Evolutionary conservation across 2,888 invertebrate genomes (phyloP), one percentile per base, ranked within the genome.

Genomic region (Lathronympha strigana): DNA sequence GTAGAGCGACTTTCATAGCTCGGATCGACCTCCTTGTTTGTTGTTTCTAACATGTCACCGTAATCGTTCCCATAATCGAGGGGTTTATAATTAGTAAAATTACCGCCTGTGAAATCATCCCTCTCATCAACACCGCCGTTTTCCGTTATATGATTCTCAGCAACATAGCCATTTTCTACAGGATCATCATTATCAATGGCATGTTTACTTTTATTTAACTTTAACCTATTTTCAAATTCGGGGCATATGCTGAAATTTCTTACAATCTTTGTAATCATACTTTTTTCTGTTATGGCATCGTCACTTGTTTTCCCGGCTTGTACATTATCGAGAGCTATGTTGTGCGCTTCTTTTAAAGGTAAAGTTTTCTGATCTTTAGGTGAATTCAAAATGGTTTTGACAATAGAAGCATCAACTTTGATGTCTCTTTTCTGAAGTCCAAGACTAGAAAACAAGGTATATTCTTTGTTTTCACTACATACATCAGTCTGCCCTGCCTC

Each of bases 221-320:
- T 76, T 38, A 81, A 64, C 69, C 67, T 76, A 4, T 76, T 67
- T 67, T 83, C 81, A 50, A 77, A 78, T 68, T 82, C 75, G 6
- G 73, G 63, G 62, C 73, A 78, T 67, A 58, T 71, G 2, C 53
- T 80, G 43, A 87, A 85, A 25, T 77, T 79, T 55, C 83, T 77
- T 47, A 84, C 70, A 28, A 86, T 71, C 64, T 73, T 80, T 51
- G n/a, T n/a, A n/a, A n/a, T n/a, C n/a, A n/a, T n/a, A n/a, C n/a
- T n/a, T n/a, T 77, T 80, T 69, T 71, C 70, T 45, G 40, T 49
- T 19, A n/a, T 23, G 40, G 57, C 25, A 6, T 23, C 23, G 31
- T 17, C n/a, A 54, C 57, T 57, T 28, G 61, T 45, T 2, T 33
- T 36, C 19, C 54, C 17, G 33, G 6, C 43, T 49, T n/a, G 19